Base-by-base conservation (phyloP, 2,888 invertebrate genomes). In the Lasiommata megera region DNA sequence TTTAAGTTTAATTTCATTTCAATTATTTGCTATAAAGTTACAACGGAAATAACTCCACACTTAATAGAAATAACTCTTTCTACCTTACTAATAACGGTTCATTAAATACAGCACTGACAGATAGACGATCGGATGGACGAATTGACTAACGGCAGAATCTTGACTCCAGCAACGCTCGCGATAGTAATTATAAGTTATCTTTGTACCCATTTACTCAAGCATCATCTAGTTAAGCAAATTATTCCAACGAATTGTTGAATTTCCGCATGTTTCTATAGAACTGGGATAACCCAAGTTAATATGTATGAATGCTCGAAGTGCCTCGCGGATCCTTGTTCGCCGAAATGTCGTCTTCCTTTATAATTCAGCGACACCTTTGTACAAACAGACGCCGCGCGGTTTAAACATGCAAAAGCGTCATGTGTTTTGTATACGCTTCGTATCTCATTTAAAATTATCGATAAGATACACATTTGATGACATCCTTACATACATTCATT, bases 361-460 rank as follows among this genome's bases (percentile, higher is more conserved):
- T 87, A 88, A 88, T 87, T 85, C 85, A 86, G 82, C 84, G 84
- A 87, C 87, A 78, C 79, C 84, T 76, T 71, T 78, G 79, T 78
- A 82, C 82, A 84, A 84, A 82, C 80, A 80, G 77, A 75, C 76
- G 76, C 76, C 72, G 66, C 76, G 76, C 76, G 72, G 66, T 60
- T 67, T 84, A 77, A 86, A 83, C 80, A 88, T 88, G 87, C 86
- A 85, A 60, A 64, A 64, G 61, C 62, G 67, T 62, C 68, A 62
- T 62, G 58, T 65, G 59, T 65, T 61, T 58, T 54, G 52, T 61
- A 60, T 58, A 51, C 50, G 43, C 44, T 56, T 56, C 37, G 43
- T 29, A 47, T 50, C 28, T 51, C 59, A 43, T 59, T 54, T 54
- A 50, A 53, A 50, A 46, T 56, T 29, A 52, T 37, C 14, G 50